Evolutionary conservation across 2,888 invertebrate genomes (phyloP).

Genomic region (Leptopilina drosophilae): DNA sequence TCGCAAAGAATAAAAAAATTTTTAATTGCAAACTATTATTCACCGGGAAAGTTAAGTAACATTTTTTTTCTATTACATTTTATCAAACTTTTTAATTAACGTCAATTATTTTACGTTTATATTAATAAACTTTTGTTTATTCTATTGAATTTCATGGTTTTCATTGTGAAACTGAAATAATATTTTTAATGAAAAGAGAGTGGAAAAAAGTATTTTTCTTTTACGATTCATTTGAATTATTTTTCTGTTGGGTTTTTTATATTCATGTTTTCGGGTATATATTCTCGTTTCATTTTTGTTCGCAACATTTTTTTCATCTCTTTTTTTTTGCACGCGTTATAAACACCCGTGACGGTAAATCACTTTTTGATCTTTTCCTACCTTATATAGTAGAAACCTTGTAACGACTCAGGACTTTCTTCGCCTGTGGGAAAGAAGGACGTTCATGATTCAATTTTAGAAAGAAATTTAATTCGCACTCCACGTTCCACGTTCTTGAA

Average conservation of each 20-base stretch:
- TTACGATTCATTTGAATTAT: neutral
- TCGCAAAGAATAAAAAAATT: no score
- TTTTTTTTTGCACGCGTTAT: neutral
- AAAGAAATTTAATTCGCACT: constrained; percentile 38
- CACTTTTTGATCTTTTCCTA: neutral
- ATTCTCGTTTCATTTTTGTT: constrained; percentile 10
- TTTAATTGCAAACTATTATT: no score
- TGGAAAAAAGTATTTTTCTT: neutral
- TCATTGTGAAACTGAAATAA: neutral
- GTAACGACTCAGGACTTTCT: constrained; percentile 27
- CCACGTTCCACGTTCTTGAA: constrained; percentile 29
- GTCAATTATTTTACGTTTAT: no score
- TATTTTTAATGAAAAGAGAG: neutral
- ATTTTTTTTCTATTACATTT: no score
- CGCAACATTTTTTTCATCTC: neutral
- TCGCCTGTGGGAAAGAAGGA: constrained; percentile 28
- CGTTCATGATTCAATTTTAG: constrained; percentile 37
- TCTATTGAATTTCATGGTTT: neutral
- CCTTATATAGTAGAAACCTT: constrained; percentile 25
- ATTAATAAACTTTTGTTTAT: no score
- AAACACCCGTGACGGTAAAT: no score
- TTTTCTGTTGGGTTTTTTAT: neutral
- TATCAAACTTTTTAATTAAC: no score
- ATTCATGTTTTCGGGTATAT: constrained; percentile 16
- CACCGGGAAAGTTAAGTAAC: no score